Evolutionary conservation across 2,888 invertebrate genomes (phyloP).

Genomic region (Emesis russula): DNA sequence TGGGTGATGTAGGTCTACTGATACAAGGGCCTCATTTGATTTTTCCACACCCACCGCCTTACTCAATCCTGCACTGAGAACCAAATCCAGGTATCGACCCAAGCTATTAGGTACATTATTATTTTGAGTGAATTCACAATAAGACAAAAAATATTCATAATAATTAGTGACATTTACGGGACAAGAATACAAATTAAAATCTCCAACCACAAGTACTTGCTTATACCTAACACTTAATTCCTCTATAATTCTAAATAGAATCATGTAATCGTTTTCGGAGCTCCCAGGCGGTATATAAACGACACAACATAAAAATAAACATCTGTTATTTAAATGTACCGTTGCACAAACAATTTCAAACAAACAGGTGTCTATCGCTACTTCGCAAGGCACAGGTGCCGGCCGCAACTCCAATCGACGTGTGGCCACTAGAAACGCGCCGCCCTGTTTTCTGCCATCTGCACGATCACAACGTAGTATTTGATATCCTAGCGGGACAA

Average conservation of each 20-base stretch:
- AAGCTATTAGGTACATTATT: not conserved
- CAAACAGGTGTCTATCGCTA: constrained; percentile 45
- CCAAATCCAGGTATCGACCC: not conserved
- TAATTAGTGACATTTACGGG: constrained; percentile 43
- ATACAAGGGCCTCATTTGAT: too few species aligned
- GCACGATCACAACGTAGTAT: constrained; percentile 72
- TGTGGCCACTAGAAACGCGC: constrained; percentile 54
- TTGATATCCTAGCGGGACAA: constrained; percentile 58
- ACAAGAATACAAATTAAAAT: constrained; percentile 67
- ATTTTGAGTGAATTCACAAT: constrained; percentile 59
- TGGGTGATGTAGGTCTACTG: too few species aligned
- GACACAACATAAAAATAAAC: constrained; percentile 73
- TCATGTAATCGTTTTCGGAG: constrained; percentile 67
- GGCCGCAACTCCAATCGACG: constrained; percentile 58
- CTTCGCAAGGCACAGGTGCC: constrained; percentile 20
- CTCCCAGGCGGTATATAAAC: constrained; percentile 76
- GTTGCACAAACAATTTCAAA: constrained; percentile 78
- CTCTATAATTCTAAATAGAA: constrained; percentile 72
- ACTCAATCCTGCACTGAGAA: not conserved
- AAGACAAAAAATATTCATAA: constrained; percentile 74
- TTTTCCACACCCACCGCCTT: too few species aligned
- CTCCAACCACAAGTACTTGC: constrained; percentile 53
- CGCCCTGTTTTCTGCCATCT: constrained; percentile 68
- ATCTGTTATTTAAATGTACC: constrained; percentile 33
- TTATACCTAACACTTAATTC: constrained; percentile 50